Base-by-base conservation (phyloP, 1,140 invertebrate species). In the Megalonaias nervosa region DNA sequence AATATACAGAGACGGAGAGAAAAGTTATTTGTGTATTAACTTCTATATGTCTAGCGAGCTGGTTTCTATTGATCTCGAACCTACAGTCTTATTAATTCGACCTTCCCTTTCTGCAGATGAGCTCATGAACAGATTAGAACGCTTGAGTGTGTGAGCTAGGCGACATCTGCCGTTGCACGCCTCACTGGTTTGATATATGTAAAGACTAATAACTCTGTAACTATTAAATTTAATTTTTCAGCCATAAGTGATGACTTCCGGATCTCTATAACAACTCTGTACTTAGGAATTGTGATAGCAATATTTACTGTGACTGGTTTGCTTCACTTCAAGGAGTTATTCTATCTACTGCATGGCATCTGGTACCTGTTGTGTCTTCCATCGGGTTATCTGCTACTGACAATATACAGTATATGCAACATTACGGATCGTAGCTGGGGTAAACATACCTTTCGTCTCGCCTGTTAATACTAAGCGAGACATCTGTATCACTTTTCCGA, bases 291-390 rank as follows among this genome's bases (percentile, higher is more conserved):
- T 15, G 66, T 89, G 65, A 80, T 84, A 2, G 77, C 48, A 21
- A 82, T 90, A 69, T 92, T 96, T 68, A 86, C 95, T 1, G 85
- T 95, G 23, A 93, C 94, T 13, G 95, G 93, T 0, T 82, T 96
- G 0, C 82, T 97, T n/a, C 97, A 98, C 92, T 96, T 96, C 0
- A 93, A 75, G 13, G 88, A 89, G 60, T 77, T 86, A 14, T 58
- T 57, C 15, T 86, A 81, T 68, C 82, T 89, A 1, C 21, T 86
- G 4, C 81, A 87, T 60, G 86, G 86, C 15, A 11, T 87, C 16
- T 86, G 84, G 82, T 89, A 85, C 64, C 80, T 89, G 2, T 77
- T 88, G n/a, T 89, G 88, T 81, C 69, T 89, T 4, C 88, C 88
- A 2, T 84, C 88, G 5, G 86, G 84, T 1, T 87, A 88, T 73